These are phyloP conservation scores for Meriones psammophilus DNA, from an alignment of 2,797 vertebrate species.

Conservation along the genomic window DNA sequence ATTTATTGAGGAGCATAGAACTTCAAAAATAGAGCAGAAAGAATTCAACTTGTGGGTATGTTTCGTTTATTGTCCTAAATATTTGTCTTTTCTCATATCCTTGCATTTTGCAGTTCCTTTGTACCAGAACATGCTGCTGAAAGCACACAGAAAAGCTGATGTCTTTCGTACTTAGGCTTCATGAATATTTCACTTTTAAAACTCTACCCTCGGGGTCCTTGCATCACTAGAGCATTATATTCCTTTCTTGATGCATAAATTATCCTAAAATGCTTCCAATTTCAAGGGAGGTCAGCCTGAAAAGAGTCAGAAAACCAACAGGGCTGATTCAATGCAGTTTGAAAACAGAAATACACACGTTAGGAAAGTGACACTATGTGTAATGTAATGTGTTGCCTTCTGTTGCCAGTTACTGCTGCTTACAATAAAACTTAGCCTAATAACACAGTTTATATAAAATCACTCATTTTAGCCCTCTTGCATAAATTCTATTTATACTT, in stretches of 20 bases:
- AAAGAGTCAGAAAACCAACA: slow-evolving; percentile 68
- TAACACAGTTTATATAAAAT: slow-evolving; percentile 39
- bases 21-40: slow-evolving; percentile 46
- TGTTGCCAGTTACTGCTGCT: not conserved
- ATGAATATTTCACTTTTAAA: slow-evolving; percentile 82
- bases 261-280: slow-evolving; percentile 77
- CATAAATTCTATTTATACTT: slow-evolving; percentile 46
- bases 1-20: not conserved
- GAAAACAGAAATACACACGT: slow-evolving; percentile 56
- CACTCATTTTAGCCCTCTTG: slow-evolving; percentile 20
- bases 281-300: slow-evolving; percentile 74
- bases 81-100: slow-evolving; percentile 55
- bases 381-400: slow-evolving; percentile 18
- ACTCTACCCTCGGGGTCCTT: slow-evolving; percentile 68
- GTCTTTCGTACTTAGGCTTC: slow-evolving; percentile 73
- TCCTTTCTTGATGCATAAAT: slow-evolving; percentile 75
- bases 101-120: slow-evolving; percentile 63
- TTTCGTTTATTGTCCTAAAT: slow-evolving; percentile 31
- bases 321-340: slow-evolving; percentile 61
- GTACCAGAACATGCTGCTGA: slow-evolving; percentile 34
- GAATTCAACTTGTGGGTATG: slow-evolving; percentile 13
- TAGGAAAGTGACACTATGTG: slow-evolving; percentile 64
- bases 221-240: slow-evolving; percentile 69
- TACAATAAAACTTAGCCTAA: slow-evolving; percentile 57
- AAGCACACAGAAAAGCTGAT: slow-evolving; percentile 70